Conservation (phyloP, 1,140 invertebrate genomes). For the Homarus americanus region DNA sequence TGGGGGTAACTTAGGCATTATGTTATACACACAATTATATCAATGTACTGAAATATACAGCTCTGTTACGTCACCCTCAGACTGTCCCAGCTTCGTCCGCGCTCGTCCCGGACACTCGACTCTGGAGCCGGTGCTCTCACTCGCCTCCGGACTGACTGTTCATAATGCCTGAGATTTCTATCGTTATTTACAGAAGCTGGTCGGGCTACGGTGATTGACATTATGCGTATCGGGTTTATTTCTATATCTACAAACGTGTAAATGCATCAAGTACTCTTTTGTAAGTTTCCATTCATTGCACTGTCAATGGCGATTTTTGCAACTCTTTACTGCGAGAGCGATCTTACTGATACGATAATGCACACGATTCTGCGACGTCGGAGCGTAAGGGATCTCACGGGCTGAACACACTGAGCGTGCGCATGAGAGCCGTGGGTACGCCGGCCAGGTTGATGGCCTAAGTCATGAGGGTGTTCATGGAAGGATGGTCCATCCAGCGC, state of each 20-base stretch:
- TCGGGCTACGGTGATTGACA: constrained; percentile 42
- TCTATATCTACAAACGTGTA: constrained; percentile 67
- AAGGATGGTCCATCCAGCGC: constrained; percentile 78
- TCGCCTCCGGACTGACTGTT: constrained; percentile 18
- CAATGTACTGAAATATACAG: constrained; percentile 54
- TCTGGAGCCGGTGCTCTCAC: constrained; percentile 18
- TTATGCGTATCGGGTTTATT: constrained; percentile 30
- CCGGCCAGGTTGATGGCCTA: constrained; percentile 89
- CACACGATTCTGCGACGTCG: constrained; percentile 46
- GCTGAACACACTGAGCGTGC: constrained; percentile 89
- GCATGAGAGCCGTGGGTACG: constrained; percentile 87
- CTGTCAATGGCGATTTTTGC: constrained; percentile 82
- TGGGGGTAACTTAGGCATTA: constrained; percentile 48
- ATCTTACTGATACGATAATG: constrained; percentile 68
- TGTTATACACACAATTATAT: constrained; percentile 65
- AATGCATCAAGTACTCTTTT: constrained; percentile 68
- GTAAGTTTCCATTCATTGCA: constrained; percentile 79
- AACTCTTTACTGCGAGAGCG: constrained; percentile 74
- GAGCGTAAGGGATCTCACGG: constrained; percentile 79
- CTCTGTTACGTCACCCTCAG: constrained; percentile 45
- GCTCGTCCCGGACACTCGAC: not conserved
- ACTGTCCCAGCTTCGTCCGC: constrained; percentile 11
- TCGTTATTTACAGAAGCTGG: constrained; percentile 61
- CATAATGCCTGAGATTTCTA: constrained; percentile 66
- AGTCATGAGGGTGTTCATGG: constrained; percentile 81